phyloP scores from a whole-genome alignment of 1,140 invertebrate species.

The Euglossa dilemma region DNA sequence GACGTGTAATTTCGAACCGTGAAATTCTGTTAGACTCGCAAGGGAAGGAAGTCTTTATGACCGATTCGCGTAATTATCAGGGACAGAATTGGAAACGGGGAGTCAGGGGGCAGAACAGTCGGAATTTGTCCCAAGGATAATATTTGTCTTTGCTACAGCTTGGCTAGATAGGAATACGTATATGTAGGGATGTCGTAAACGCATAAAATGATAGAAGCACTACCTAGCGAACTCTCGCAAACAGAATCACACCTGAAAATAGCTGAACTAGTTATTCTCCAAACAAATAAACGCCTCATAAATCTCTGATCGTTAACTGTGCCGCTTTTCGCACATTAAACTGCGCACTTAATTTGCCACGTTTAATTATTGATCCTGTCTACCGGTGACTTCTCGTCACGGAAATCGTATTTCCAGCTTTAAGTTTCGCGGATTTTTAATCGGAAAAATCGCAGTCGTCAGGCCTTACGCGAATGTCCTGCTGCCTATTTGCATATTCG shows the following conservation, averaged over 20 bases:
- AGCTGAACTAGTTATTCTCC: constrained; percentile 64
- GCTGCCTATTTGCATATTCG: too few relatives aligned
- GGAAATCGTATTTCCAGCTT: not conserved
- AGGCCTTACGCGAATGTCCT: too few relatives aligned
- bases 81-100: constrained; percentile 31
- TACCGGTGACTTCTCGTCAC: constrained; percentile 24
- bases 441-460: too few relatives aligned
- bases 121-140: constrained; percentile 61
- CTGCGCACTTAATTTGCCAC: constrained; percentile 42
- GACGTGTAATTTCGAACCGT: not conserved
- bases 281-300: constrained; percentile 67
- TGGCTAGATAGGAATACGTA: constrained; percentile 29
- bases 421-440: too few relatives aligned
- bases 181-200: constrained; percentile 59
- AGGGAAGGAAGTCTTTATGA: not conserved
- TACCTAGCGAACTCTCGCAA: constrained; percentile 41
- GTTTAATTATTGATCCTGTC: constrained; percentile 55
- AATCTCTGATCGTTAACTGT: constrained; percentile 53
- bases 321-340: constrained; percentile 48
- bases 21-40: not conserved
- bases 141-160: constrained; percentile 49
- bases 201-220: constrained; percentile 61
- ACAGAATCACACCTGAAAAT: constrained; percentile 63
- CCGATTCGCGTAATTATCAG: constrained; percentile 29
- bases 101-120: not conserved